phyloP scores from a whole-genome alignment of 2,888 invertebrate species.

The Epirrita christyi region DNA sequence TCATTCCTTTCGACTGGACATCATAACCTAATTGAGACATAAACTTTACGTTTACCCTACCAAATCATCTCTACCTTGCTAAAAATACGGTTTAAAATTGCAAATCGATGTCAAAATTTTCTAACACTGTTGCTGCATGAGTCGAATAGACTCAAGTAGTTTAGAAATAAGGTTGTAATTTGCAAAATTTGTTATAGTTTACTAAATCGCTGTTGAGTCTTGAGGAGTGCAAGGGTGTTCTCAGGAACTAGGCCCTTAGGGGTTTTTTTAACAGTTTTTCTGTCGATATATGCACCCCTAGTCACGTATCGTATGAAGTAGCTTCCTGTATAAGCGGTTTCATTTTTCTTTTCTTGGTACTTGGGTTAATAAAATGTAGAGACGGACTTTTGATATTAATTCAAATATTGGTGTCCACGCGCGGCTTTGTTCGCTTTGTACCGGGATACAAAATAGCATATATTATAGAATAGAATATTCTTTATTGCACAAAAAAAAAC shows the following conservation, averaged over 20 bases:
- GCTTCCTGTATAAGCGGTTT: conserved; percentile 78
- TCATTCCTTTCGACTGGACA: conserved; percentile 63
- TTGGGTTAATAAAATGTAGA: conserved; percentile 41
- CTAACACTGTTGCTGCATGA: conserved; percentile 27
- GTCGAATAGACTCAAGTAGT: not conserved
- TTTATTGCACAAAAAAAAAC: no score
- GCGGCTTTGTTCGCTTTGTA: no score
- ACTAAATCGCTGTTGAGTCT: conserved; percentile 33
- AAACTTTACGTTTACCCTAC: conserved; percentile 36
- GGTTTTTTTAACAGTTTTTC: conserved; percentile 78
- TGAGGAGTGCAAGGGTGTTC: conserved; percentile 26
- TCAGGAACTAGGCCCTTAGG: conserved; percentile 56
- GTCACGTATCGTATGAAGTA: conserved; percentile 82
- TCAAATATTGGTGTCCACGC: no score
- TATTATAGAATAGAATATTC: no score
- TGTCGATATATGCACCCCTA: conserved; percentile 78
- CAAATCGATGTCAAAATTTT: conserved; percentile 17
- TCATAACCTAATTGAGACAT: conserved; percentile 66
- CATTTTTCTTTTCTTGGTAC: conserved; percentile 70
- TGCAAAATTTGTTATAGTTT: conserved; percentile 8
- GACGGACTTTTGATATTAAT: conserved; percentile 31
- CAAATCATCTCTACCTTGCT: conserved; percentile 4
- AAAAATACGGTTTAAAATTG: conserved; percentile 24
- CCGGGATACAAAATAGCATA: no score
- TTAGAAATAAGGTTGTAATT: conserved; percentile 10